Percentiles rank a stretch among this genome's conserved stretches.
Conservation (phyloP, 2,888 invertebrate species). For the Calameuta pallipes region DNA sequence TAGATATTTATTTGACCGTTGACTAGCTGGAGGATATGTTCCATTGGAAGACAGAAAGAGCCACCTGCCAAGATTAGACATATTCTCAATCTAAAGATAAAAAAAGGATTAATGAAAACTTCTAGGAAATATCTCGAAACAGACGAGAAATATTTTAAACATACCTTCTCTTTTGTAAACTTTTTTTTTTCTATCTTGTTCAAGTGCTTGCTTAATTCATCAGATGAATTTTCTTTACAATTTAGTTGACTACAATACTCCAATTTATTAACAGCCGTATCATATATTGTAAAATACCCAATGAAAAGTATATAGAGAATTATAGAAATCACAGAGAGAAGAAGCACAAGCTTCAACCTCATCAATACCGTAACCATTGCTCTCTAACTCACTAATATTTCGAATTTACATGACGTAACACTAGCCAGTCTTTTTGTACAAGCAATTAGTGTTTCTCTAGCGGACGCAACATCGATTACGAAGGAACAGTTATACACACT, state of each 20-base stretch:
- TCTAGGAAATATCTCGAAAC: not conserved
- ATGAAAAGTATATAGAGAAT: not conserved
- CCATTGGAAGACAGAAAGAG: slow-evolving; percentile 56
- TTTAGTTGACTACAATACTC: not conserved
- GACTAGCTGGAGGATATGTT: slow-evolving; percentile 41
- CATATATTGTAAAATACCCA: not conserved
- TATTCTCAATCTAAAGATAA: slow-evolving; percentile 46
- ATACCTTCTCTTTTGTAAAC: slow-evolving; percentile 1
- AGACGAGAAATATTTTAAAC: not conserved
- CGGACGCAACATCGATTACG: not conserved
- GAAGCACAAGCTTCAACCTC: not conserved
- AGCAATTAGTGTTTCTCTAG: not conserved
- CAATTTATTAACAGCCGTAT: not conserved
- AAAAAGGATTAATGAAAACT: slow-evolving; percentile 1
- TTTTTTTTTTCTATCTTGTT: not conserved
- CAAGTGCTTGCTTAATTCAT: not conserved
- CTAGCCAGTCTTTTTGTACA: not conserved
- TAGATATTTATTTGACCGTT: slow-evolving; percentile 52
- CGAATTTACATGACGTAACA: not conserved
- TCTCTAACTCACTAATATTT: not conserved
- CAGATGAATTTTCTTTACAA: not conserved
- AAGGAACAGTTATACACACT: not conserved
- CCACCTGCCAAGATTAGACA: slow-evolving; percentile 65
- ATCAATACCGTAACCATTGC: not conserved
- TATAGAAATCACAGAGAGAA: not conserved